Evolutionary conservation across 2,888 invertebrate genomes (phyloP).

Genomic region (Cryptops parisi): DNA sequence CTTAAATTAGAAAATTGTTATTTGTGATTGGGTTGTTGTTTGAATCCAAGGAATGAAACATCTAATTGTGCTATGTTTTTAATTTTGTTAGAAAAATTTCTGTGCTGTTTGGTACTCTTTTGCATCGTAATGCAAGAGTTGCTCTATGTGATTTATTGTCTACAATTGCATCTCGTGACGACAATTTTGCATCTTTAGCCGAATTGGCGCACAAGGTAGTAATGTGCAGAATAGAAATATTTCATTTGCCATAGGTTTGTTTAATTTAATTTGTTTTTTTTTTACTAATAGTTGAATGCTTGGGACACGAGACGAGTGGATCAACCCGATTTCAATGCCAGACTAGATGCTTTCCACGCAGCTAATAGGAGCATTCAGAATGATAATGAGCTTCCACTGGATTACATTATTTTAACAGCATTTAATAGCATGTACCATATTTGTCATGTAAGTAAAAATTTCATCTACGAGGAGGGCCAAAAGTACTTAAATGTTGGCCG

Average conservation of each 20-base stretch:
- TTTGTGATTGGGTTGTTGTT: too few relatives aligned
- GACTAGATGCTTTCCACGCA: conserved; percentile 60
- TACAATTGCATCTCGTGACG: background rate
- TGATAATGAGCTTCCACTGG: conserved; percentile 46
- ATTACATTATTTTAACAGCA: conserved; percentile 48
- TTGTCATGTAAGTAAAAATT: conserved; percentile 37
- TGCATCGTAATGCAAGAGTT: background rate
- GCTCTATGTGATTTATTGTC: background rate
- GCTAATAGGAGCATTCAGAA: conserved; percentile 41
- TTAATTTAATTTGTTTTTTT: conserved; percentile 5
- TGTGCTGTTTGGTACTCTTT: conserved; percentile 53
- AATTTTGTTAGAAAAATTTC: conserved; percentile 41
- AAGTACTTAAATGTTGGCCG: too few relatives aligned
- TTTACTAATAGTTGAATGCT: conserved; percentile 52
- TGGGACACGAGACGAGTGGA: conserved; percentile 80
- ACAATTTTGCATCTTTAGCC: background rate
- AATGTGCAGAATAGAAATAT: too few relatives aligned
- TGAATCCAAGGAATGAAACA: too few relatives aligned
- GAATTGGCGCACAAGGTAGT: background rate
- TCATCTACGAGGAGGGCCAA: too few relatives aligned
- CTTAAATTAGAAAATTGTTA: too few relatives aligned
- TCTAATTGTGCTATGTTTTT: too few relatives aligned
- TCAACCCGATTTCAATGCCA: conserved; percentile 74
- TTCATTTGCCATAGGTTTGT: too few relatives aligned
- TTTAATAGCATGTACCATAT: conserved; percentile 70